Evolutionary conservation across 2,113 vertebrate species (phyloP).

Genomic region (Protomyctophum bolini): DNA sequence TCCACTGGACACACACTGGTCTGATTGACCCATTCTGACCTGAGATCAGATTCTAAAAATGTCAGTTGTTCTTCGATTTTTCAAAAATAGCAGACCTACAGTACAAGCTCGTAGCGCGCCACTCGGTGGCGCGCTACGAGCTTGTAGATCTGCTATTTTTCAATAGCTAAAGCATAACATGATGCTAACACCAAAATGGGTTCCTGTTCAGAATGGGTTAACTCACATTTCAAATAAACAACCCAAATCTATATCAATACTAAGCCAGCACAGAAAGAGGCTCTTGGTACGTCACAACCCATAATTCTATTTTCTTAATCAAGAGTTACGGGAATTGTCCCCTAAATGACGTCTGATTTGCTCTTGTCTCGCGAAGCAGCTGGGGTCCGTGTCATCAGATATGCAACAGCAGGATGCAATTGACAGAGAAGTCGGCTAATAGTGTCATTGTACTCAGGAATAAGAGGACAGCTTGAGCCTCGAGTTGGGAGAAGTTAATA

Average conservation of each 20-base stretch:
- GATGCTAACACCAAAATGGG: too few relatives aligned
- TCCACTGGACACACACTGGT: too few relatives aligned
- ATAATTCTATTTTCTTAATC: constrained; percentile 8
- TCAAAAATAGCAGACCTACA: too few relatives aligned
- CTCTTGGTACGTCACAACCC: background rate
- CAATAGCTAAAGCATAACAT: too few relatives aligned
- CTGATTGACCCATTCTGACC: too few relatives aligned
- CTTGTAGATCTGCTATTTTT: too few relatives aligned
- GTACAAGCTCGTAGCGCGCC: too few relatives aligned
- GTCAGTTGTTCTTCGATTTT: too few relatives aligned
- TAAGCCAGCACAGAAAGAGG: background rate
- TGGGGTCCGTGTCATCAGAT: constrained; percentile 48
- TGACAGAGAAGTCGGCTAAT: constrained; percentile 38
- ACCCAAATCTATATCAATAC: constrained; percentile 4
- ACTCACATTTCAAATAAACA: background rate
- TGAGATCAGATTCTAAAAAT: too few relatives aligned
- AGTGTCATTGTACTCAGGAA: constrained; percentile 23
- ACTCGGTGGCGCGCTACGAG: too few relatives aligned
- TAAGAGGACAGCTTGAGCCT: constrained; percentile 4
- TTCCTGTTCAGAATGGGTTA: too few relatives aligned
- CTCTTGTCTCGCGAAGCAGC: constrained; percentile 31
- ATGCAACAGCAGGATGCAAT: constrained; percentile 36
- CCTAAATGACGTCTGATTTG: constrained; percentile 22
- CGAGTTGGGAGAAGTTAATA: constrained; percentile 50
- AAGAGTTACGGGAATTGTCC: constrained; percentile 7